Percentiles rank a stretch among this genome's conserved stretches.
Conservation (phyloP, 2,888 invertebrate genomes). For the Polietes domitor region DNA sequence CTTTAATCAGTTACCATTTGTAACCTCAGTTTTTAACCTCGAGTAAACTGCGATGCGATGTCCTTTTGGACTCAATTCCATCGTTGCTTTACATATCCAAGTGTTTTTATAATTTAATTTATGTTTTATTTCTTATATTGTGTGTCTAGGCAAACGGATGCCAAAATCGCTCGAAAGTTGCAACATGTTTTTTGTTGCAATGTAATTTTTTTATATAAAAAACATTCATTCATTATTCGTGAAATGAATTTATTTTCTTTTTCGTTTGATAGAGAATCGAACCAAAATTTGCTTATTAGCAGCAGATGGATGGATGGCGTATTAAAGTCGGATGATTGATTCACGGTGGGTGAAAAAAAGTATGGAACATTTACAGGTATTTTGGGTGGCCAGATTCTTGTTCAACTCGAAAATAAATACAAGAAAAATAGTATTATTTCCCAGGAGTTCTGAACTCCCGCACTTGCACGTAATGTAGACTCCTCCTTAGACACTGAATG, state of each 20-base stretch:
- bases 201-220: conserved; percentile 59
- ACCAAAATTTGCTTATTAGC: conserved; percentile 65
- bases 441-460: too few relatives aligned
- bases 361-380: background rate
- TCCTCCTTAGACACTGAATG: too few relatives aligned
- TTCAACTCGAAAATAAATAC: too few relatives aligned
- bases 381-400: background rate
- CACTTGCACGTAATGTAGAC: too few relatives aligned
- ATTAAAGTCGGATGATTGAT: conserved; percentile 26
- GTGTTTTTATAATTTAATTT: conserved; percentile 61
- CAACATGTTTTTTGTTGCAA: conserved; percentile 40
- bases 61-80: conserved; percentile 62
- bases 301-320: conserved; percentile 59
- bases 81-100: conserved; percentile 40
- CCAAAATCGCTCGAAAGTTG: conserved; percentile 8
- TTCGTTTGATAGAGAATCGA: conserved; percentile 45
- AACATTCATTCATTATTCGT: conserved; percentile 69
- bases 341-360: too few relatives aligned
- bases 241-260: conserved; percentile 58
- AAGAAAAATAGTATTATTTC: too few relatives aligned
- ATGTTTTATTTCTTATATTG: conserved; percentile 58
- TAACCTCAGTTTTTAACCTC: conserved; percentile 34
- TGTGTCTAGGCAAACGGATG: conserved; percentile 39
- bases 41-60: conserved; percentile 61
- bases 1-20: conserved; percentile 23